Percentiles rank a stretch among this genome's conserved stretches.
Evolutionary conservation across 2,797 vertebrate genomes (phyloP).

Genomic region (Sebastes diploproa): DNA sequence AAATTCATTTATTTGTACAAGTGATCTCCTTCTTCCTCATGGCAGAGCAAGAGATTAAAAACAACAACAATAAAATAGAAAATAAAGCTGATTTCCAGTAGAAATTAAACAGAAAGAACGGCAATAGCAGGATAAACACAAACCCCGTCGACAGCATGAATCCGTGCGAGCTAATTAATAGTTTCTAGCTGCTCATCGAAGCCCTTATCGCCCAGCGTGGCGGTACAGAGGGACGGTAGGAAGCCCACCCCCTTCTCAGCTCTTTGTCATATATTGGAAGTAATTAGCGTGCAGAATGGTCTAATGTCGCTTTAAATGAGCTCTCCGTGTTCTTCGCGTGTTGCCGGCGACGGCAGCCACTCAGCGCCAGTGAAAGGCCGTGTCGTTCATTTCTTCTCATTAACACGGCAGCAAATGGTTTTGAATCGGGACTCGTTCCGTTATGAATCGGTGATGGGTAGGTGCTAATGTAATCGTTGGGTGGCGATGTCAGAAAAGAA

Average conservation of each 20-base stretch:
- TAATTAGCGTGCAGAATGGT: slow-evolving; percentile 56
- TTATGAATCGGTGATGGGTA: slow-evolving; percentile 46
- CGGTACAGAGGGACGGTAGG: background rate
- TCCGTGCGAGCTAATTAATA: slow-evolving; percentile 50
- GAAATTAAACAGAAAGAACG: slow-evolving; percentile 31
- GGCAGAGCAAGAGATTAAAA: background rate
- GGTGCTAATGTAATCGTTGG: slow-evolving; percentile 66
- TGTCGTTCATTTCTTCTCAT: slow-evolving; percentile 34
- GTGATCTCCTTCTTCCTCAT: background rate
- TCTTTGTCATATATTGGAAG: slow-evolving; percentile 48
- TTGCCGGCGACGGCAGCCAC: background rate
- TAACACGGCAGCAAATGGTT: slow-evolving; percentile 52
- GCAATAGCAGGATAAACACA: slow-evolving; percentile 42
- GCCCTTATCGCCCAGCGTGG: slow-evolving; percentile 33
- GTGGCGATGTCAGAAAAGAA: slow-evolving; percentile 52
- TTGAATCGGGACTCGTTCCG: slow-evolving; percentile 3
- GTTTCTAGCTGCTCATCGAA: slow-evolving; percentile 42
- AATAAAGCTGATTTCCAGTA: slow-evolving; percentile 2
- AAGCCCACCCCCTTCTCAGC: slow-evolving; percentile 10
- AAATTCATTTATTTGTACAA: background rate
- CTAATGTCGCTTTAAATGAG: slow-evolving; percentile 43
- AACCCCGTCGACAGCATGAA: slow-evolving; percentile 13
- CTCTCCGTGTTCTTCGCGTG: slow-evolving; percentile 38
- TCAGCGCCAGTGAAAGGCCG: background rate
- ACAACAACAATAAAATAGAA: background rate